A percentile compares a stretch with the other conserved stretches of the same genome.
Evolutionary conservation across 2,888 invertebrate species (phyloP).

Genomic region (Alloplasta piceator): DNA sequence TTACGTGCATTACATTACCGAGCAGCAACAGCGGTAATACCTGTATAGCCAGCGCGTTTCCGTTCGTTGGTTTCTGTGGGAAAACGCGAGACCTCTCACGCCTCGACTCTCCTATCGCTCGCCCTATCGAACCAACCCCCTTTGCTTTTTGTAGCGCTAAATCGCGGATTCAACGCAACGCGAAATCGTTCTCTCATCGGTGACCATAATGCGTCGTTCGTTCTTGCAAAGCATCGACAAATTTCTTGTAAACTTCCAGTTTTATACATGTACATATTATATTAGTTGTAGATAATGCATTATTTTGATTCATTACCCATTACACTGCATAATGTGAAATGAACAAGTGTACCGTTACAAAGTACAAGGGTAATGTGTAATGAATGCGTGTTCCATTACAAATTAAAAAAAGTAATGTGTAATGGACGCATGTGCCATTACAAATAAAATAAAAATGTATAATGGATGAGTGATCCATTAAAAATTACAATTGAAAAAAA

Average conservation of each 20-base stretch:
- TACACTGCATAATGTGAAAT: no score
- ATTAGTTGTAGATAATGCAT: no score
- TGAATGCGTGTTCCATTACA: no score
- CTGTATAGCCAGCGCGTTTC: constrained; percentile 56
- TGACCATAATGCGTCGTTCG: constrained; percentile 8
- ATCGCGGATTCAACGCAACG: constrained; percentile 51
- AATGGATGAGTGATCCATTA: no score
- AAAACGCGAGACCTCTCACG: constrained; percentile 56
- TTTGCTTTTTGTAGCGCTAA: background rate
- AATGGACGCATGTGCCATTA: no score
- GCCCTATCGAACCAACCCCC: background rate
- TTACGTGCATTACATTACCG: constrained; percentile 75
- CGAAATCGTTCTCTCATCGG: constrained; percentile 46
- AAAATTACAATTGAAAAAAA: no score
- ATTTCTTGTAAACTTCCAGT: constrained; percentile 73
- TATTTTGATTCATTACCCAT: no score
- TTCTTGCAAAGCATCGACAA: constrained; percentile 74
- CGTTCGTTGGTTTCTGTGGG: constrained; percentile 62
- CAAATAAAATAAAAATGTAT: no score
- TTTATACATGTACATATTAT: constrained; percentile 50
- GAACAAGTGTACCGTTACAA: no score
- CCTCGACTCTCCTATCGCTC: constrained; percentile 1
- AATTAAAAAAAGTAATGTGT: no score
- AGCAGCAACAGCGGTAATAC: constrained; percentile 51
- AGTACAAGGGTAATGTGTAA: no score